phyloP scores from a whole-genome alignment of 2,113 vertebrate genomes.

The Harpagus bidentatus region DNA sequence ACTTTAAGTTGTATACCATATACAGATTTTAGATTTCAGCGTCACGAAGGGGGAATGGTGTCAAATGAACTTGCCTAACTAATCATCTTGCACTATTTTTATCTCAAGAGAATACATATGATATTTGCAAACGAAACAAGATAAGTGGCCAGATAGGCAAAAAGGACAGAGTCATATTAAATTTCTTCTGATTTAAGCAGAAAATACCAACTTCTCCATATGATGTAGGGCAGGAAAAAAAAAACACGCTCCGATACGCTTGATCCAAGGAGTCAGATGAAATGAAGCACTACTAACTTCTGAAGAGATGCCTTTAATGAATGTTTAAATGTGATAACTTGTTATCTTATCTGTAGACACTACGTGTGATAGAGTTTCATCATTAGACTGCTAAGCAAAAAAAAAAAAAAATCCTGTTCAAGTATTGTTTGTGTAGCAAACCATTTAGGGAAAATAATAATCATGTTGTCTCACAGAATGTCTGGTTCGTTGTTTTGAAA shows the following conservation, averaged over 20 bases:
- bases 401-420: not conserved
- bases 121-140: constrained; percentile 67
- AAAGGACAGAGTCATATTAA: constrained; percentile 9
- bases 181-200: constrained; percentile 65
- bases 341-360: not conserved
- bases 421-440: not conserved
- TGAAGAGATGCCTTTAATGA: not conserved
- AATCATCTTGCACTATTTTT: constrained; percentile 71
- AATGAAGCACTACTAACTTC: not conserved
- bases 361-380: not conserved
- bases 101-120: constrained; percentile 60
- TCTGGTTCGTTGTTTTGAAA: not conserved
- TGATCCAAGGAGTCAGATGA: not conserved
- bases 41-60: constrained; percentile 44
- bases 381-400: not conserved
- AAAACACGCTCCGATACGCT: not conserved
- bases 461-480: not conserved
- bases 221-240: not conserved
- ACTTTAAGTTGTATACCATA: constrained; percentile 53
- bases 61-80: constrained; percentile 60
- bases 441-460: not conserved
- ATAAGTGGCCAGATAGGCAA: constrained; percentile 43
- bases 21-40: constrained; percentile 62
- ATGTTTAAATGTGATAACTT: not conserved
- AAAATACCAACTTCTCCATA: constrained; percentile 13